Conservation (phyloP, 1,140 invertebrate species). For the Polypedilum vanderplanki region DNA sequence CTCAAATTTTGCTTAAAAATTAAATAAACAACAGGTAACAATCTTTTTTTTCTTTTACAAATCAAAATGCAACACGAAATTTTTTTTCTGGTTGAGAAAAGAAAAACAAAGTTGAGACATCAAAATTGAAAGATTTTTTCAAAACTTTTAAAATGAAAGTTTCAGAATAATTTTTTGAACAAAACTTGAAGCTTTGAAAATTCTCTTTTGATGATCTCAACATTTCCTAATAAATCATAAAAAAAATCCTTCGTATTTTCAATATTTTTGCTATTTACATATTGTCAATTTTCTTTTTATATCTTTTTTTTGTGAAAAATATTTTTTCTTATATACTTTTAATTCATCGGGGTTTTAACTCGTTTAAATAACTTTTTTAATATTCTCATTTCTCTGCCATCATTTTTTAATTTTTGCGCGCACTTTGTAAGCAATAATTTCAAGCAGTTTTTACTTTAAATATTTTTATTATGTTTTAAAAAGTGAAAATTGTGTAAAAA, state of each 20-base stretch:
- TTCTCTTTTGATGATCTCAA: neutral
- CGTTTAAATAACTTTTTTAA: neutral
- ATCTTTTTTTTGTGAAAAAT: conserved; percentile 2
- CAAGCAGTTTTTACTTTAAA: neutral
- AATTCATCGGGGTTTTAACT: conserved; percentile 1
- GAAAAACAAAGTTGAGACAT: neutral
- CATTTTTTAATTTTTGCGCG: neutral
- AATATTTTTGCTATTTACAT: neutral
- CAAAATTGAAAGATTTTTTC: neutral
- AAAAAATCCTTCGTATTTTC: neutral
- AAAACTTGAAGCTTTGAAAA: too few species aligned
- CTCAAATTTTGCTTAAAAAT: neutral
- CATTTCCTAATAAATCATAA: neutral
- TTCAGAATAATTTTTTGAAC: neutral
- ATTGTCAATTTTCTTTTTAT: conserved; percentile 15
- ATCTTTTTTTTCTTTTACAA: neutral
- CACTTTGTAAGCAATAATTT: neutral
- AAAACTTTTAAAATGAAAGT: neutral
- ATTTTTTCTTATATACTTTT: neutral
- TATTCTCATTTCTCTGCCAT: neutral
- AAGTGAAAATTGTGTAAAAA: neutral
- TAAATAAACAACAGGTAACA: neutral
- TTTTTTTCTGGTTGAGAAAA: neutral
- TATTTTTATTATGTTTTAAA: neutral
- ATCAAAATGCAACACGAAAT: neutral